These are phyloP conservation scores for Conistra vaccinii DNA, from an alignment of 2,888 invertebrate species.

Conservation along the genomic window DNA sequence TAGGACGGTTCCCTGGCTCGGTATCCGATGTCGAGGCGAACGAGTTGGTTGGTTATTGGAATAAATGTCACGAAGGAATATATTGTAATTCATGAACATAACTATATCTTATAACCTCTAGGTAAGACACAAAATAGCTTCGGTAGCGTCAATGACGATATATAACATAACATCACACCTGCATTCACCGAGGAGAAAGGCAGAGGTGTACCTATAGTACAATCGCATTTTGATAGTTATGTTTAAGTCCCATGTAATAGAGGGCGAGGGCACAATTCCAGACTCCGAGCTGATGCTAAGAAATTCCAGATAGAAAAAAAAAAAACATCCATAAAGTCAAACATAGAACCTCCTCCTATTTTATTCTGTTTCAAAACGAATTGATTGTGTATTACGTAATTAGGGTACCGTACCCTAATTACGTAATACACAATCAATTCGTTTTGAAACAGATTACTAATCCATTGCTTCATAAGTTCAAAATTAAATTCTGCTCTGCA, in stretches of 20 bases:
- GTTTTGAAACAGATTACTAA: no score
- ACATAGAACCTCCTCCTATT: no score
- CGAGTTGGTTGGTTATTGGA: neutral
- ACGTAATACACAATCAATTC: no score
- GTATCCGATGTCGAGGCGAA: constrained; percentile 23
- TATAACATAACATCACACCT: neutral
- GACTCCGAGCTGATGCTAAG: neutral
- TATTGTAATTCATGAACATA: neutral
- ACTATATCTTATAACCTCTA: neutral
- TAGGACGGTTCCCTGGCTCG: neutral
- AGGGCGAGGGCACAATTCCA: neutral
- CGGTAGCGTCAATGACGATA: neutral
- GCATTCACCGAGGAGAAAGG: neutral
- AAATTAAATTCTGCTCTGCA: no score
- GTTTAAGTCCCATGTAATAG: neutral
- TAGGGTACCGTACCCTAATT: no score
- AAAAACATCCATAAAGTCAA: no score
- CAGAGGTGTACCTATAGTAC: no score
- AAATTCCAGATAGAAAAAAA: no score
- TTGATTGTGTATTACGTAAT: no score
- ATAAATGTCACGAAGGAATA: neutral
- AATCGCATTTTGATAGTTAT: neutral
- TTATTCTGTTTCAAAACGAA: no score
- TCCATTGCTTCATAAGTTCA: no score
- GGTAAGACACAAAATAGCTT: neutral